Base-by-base conservation (phyloP, 2,888 invertebrate species). In the Ennomos erosarius region DNA sequence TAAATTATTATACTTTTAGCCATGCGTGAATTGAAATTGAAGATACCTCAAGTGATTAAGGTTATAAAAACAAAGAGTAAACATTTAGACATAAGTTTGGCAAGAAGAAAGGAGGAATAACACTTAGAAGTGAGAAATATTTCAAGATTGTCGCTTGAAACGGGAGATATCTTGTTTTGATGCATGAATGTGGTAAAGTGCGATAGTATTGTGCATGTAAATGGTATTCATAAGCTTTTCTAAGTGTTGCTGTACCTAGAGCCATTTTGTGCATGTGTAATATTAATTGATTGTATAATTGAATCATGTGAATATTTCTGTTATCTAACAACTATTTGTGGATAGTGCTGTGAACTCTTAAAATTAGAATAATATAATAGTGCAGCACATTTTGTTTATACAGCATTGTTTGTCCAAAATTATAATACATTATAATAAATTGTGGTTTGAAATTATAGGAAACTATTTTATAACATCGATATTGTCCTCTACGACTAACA, bases 221-320 rank as follows among this genome's bases (percentile, higher is more conserved):
- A 73, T 74, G 70, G 73, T 74, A 68, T 69, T 79, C 65, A 69
- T 59, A 87, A 88, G 86, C 85, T 79, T 76, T 72, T 75, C 79
- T 82, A 81, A 73, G 75, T 81, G 80, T 81, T 59, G 61, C 70
- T 70, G 64, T 78, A 70, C 68, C 73, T 79, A 79, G 88, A 88
- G 88, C 87, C 88, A 88, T 87, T 88, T 87, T 87, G 87, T 90
- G 90, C 88, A 85, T 82, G 68, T 64, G 39, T 8, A 26, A 26
- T 26, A 26, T 26, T 6, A 33, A 44, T 44, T 38, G 13, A 35
- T 35, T 26, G 26, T 8, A 33, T 48, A 10, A 38, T 11, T 33
- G 12, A 38, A 26, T 9, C n/a, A 12, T n/a, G 16, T 38, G 35
- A 2, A 33, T 33, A 33, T 37, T 39, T 11, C 11, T 33, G 12